A percentile compares a stretch with the other conserved stretches of the same genome.
phyloP scores from a whole-genome alignment of 2,797 vertebrate genomes.

The Clarias laeviceps region DNA sequence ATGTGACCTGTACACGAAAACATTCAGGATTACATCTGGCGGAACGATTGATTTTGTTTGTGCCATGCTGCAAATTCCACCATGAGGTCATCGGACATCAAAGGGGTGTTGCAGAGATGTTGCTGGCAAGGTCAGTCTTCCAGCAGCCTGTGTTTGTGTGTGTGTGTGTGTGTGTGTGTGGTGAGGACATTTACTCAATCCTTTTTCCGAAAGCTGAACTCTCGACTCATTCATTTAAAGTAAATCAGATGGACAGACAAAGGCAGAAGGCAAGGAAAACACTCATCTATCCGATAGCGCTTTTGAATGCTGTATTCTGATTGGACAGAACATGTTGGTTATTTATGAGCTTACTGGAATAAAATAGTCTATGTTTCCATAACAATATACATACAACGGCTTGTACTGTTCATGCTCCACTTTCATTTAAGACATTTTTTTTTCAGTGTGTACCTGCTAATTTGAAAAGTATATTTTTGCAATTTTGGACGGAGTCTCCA shows the following conservation, averaged over 20 bases:
- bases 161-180: neutral
- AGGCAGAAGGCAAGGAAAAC: neutral
- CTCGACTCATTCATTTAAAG: conserved; percentile 29
- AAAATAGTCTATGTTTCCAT: neutral
- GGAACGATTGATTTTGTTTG: conserved; percentile 43
- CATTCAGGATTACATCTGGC: conserved; percentile 47
- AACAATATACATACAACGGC: neutral
- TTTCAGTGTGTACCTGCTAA: too few relatives aligned
- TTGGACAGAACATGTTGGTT: neutral
- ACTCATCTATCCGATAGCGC: neutral
- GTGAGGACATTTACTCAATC: conserved; percentile 31
- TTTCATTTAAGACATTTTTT: too few relatives aligned
- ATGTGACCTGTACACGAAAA: conserved; percentile 33
- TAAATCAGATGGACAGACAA: conserved; percentile 39
- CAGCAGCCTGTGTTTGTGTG: neutral
- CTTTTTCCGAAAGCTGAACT: conserved; percentile 22
- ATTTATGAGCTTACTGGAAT: neutral
- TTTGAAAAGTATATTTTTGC: too few relatives aligned
- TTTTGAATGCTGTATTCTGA: conserved; percentile 1
- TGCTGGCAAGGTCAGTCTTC: conserved; percentile 39
- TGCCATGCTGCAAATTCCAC: conserved; percentile 45
- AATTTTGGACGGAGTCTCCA: too few relatives aligned
- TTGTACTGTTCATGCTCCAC: too few relatives aligned
- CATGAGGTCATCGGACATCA: conserved; percentile 44
- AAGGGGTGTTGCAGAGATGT: conserved; percentile 35